A percentile compares a stretch with the other conserved stretches of the same genome.
Evolutionary conservation across 2,113 vertebrate species (phyloP).

Genomic region (Limanda limanda): DNA sequence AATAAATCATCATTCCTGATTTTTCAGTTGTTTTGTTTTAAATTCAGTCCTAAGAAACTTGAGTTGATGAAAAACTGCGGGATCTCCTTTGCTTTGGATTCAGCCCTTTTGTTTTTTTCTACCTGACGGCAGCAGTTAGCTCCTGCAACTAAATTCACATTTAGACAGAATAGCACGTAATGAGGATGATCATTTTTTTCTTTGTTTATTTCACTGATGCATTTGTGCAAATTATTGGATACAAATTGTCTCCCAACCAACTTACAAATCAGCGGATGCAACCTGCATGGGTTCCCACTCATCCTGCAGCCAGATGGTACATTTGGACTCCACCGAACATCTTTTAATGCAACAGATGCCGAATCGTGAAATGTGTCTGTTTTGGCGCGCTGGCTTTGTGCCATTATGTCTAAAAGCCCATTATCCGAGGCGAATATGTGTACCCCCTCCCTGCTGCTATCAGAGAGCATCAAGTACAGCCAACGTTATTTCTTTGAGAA

Average conservation of each 20-base stretch:
- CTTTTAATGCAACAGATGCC: constrained; percentile 67
- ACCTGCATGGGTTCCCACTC: constrained; percentile 52
- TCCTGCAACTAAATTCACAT: neutral
- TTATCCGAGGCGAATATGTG: constrained; percentile 70
- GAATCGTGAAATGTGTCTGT: constrained; percentile 57
- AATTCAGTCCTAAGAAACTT: neutral
- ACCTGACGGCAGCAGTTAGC: neutral
- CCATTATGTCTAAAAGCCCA: constrained; percentile 64
- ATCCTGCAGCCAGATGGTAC: constrained; percentile 66
- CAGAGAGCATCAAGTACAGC: constrained; percentile 59
- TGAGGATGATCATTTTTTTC: neutral
- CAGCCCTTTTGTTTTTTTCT: neutral
- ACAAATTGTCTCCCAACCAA: constrained; percentile 38
- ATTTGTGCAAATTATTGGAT: constrained; percentile 18
- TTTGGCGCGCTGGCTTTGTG: constrained; percentile 49
- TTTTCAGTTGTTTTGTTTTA: no score
- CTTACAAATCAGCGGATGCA: constrained; percentile 45
- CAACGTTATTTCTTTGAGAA: constrained; percentile 67
- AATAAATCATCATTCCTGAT: neutral
- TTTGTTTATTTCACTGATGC: constrained; percentile 1
- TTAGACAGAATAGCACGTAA: neutral
- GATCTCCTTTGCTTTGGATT: neutral
- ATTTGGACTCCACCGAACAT: constrained; percentile 56
- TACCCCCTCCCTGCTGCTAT: constrained; percentile 43
- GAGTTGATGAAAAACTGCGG: neutral